Conservation (phyloP, 2,113 vertebrate genomes). For the Melanerpes formicivorus region DNA sequence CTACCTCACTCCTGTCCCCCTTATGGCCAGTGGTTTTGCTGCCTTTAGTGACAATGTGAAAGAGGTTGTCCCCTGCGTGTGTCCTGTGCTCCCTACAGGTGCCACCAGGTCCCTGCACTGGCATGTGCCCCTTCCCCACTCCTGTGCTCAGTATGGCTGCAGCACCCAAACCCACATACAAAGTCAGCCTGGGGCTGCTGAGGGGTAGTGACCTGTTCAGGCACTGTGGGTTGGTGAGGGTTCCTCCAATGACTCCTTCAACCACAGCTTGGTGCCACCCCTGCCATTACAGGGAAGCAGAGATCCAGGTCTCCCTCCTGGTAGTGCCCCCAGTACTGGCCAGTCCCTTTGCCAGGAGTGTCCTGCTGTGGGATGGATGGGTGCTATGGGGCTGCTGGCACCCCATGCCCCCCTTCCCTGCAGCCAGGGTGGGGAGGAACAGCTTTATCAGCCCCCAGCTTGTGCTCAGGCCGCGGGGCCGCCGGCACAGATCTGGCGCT, state of each 20-base stretch:
- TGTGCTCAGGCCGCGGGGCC: neutral
- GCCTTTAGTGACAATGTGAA: neutral
- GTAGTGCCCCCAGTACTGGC: too few relatives aligned
- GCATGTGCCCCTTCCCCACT: neutral
- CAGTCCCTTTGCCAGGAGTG: neutral
- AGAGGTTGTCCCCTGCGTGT: neutral
- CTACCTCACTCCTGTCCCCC: neutral
- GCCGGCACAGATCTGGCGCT: neutral
- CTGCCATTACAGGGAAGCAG: fast-evolving
- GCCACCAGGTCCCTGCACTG: neutral
- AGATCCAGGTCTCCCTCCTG: neutral
- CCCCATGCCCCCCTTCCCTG: neutral
- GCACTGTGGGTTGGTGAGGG: fast-evolving
- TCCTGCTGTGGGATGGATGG: fast-evolving
- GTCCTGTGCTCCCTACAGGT: neutral
- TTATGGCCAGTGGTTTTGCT: neutral
- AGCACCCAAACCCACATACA: neutral
- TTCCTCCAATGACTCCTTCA: neutral
- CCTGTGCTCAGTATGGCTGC: neutral
- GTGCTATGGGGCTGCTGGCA: fast-evolving
- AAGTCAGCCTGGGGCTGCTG: neutral
- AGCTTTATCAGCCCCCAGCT: neutral
- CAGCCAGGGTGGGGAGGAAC: fast-evolving
- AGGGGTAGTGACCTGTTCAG: neutral
- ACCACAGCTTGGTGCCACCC: neutral